These are phyloP conservation scores for Ophiodon elongatus DNA, from an alignment of 2,113 vertebrate species.

Conservation along the genomic window DNA sequence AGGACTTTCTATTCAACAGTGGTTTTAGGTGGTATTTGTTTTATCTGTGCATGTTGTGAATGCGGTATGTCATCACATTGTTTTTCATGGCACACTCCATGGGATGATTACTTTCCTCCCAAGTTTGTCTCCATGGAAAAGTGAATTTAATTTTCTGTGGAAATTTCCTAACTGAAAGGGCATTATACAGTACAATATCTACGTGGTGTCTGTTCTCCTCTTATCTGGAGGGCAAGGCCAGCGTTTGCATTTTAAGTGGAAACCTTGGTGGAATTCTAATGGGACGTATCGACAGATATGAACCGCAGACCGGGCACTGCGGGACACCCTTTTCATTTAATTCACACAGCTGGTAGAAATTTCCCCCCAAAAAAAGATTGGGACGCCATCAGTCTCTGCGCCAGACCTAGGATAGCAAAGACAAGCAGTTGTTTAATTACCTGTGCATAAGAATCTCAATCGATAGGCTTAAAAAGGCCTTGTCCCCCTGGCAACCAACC, in stretches of 20 bases:
- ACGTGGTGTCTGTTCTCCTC: slow-evolving; percentile 64
- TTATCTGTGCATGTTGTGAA: slow-evolving; percentile 42
- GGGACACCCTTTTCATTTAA: slow-evolving; percentile 67
- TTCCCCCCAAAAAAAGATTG: neutral
- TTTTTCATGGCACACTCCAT: slow-evolving; percentile 34
- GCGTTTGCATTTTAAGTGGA: slow-evolving; percentile 79
- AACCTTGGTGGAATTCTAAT: slow-evolving; percentile 80
- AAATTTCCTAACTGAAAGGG: slow-evolving; percentile 52
- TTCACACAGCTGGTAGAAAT: slow-evolving; percentile 64
- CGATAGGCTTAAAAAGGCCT: slow-evolving; percentile 75
- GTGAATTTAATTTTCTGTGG: slow-evolving; percentile 52
- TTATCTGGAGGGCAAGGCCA: slow-evolving; percentile 71
- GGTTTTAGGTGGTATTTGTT: slow-evolving; percentile 44
- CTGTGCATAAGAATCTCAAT: slow-evolving; percentile 81
- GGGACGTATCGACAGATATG: slow-evolving; percentile 75
- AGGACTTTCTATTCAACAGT: slow-evolving; percentile 26
- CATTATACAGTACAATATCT: slow-evolving; percentile 72
- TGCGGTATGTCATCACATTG: slow-evolving; percentile 43
- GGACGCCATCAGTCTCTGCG: slow-evolving; percentile 49
- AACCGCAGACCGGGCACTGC: slow-evolving; percentile 44
- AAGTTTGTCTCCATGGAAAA: slow-evolving; percentile 49
- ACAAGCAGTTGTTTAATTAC: slow-evolving; percentile 84
- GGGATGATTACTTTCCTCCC: slow-evolving; percentile 61
- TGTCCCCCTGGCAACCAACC: slow-evolving; percentile 75
- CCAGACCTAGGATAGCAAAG: slow-evolving; percentile 55